These are phyloP conservation scores for Labroides dimidiatus DNA, from an alignment of 2,797 vertebrate species.

Conservation along the genomic window DNA sequence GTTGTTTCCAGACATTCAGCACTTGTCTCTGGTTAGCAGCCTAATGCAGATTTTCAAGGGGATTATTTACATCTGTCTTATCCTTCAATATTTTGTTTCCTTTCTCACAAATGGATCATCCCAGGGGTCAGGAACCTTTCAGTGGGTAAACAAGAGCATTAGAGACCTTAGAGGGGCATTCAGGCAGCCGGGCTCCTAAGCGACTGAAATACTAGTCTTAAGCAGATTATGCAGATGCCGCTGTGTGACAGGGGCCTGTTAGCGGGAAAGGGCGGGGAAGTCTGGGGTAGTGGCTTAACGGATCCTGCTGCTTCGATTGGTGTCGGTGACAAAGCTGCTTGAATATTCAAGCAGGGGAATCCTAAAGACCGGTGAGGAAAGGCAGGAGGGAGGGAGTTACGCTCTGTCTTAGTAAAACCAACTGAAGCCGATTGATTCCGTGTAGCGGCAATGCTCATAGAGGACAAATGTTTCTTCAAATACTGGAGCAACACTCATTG, in stretches of 20 bases:
- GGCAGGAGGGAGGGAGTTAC: slow-evolving; percentile 31
- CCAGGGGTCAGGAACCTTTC: slow-evolving; percentile 33
- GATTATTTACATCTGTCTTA: slow-evolving; percentile 36
- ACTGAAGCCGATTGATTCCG: slow-evolving; percentile 34
- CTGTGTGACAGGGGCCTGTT: slow-evolving; percentile 73
- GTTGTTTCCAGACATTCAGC: not conserved
- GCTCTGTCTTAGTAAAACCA: slow-evolving; percentile 39
- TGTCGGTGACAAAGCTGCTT: slow-evolving; percentile 60
- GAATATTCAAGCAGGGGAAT: slow-evolving; percentile 76
- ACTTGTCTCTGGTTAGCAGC: not conserved
- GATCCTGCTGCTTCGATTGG: slow-evolving; percentile 73
- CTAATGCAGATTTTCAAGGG: slow-evolving; percentile 6
- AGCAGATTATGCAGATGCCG: slow-evolving; percentile 89
- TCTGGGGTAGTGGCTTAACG: slow-evolving; percentile 71
- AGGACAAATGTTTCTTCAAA: slow-evolving; percentile 31
- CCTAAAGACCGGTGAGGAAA: slow-evolving; percentile 41
- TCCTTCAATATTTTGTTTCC: slow-evolving; percentile 33
- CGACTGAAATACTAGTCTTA: slow-evolving; percentile 79
- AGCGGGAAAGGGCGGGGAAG: slow-evolving; percentile 67
- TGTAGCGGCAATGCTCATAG: slow-evolving; percentile 17
- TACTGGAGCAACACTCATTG: slow-evolving; percentile 9
- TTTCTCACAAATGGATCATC: slow-evolving; percentile 44
- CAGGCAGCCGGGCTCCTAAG: slow-evolving; percentile 69
- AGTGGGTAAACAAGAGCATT: slow-evolving; percentile 75
- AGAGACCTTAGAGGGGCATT: slow-evolving; percentile 66